phyloP scores from a whole-genome alignment of 2,888 invertebrate species.

The Volucella inanis region DNA sequence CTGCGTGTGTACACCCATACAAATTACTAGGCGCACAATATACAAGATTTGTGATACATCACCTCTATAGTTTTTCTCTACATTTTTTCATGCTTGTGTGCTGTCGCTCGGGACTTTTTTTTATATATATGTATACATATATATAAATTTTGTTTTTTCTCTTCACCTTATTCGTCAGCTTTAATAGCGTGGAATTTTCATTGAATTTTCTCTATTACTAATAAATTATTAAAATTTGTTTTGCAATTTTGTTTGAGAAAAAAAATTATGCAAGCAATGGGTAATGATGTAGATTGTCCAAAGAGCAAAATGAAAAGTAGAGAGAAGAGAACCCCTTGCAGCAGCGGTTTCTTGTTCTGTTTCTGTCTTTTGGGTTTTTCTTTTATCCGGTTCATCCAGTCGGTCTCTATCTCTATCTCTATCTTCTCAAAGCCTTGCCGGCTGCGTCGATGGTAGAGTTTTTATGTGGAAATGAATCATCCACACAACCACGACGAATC shows the following conservation, averaged over 20 bases:
- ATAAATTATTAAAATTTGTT: slow-evolving; percentile 51
- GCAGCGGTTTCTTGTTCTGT: background rate
- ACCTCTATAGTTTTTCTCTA: background rate
- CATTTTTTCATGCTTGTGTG: background rate
- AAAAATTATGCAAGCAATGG: slow-evolving; percentile 17
- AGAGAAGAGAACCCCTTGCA: slow-evolving; percentile 1
- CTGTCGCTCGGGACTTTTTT: slow-evolving; percentile 27
- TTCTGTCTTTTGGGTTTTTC: slow-evolving; percentile 29
- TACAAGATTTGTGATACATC: background rate
- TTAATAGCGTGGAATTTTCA: slow-evolving; percentile 50
- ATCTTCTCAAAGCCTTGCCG: slow-evolving; percentile 47
- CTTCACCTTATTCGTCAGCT: background rate
- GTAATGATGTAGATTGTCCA: too few relatives aligned
- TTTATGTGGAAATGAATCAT: slow-evolving; percentile 66
- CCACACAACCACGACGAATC: slow-evolving; percentile 59
- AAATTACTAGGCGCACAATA: slow-evolving; percentile 43
- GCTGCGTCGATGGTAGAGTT: slow-evolving; percentile 50
- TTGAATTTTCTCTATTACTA: slow-evolving; percentile 31
- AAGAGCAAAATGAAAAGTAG: background rate
- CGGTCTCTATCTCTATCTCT: slow-evolving; percentile 50
- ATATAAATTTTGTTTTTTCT: background rate
- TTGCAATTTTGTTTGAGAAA: slow-evolving; percentile 4
- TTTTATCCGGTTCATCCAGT: slow-evolving; percentile 41
- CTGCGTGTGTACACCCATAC: slow-evolving; percentile 61
- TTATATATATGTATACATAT: background rate